Percentiles rank a stretch among this genome's conserved stretches.
These are phyloP conservation scores for Pipistrellus pygmaeus DNA, from an alignment of 2,797 vertebrate species.

Conservation along the genomic window DNA sequence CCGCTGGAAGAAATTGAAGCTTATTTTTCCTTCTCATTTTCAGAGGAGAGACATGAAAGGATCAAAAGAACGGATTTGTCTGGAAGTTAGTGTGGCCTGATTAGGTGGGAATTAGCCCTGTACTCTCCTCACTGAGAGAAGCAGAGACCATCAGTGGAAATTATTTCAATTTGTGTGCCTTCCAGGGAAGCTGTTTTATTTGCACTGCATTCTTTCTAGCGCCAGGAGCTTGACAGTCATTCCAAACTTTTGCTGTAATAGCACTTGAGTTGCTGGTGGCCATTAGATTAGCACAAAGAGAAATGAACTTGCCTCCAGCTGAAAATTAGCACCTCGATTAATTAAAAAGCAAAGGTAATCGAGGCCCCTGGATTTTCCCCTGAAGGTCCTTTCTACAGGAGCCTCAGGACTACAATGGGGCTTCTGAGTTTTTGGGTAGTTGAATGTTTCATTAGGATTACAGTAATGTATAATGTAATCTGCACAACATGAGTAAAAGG, in stretches of 20 bases:
- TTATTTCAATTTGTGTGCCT: conserved; percentile 76
- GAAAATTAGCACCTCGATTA: conserved; percentile 81
- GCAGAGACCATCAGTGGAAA: conserved; percentile 72
- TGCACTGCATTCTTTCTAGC: conserved; percentile 72
- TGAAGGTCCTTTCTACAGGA: neutral
- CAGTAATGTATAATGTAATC: conserved; percentile 56
- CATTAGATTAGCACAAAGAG: conserved; percentile 82
- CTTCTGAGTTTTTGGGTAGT: conserved; percentile 43
- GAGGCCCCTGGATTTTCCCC: conserved; percentile 60
- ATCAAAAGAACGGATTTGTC: conserved; percentile 65
- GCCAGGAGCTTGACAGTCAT: conserved; percentile 71
- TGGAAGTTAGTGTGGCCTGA: neutral
- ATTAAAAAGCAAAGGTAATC: conserved; percentile 79
- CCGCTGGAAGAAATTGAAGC: neutral
- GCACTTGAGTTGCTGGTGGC: conserved; percentile 74
- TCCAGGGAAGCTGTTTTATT: conserved; percentile 81
- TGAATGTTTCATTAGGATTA: conserved; percentile 52
- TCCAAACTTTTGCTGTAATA: conserved; percentile 72
- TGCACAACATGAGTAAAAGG: conserved; percentile 52
- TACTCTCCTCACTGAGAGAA: conserved; percentile 31
- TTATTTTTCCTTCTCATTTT: conserved; percentile 26
- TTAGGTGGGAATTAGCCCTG: conserved; percentile 34
- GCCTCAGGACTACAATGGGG: neutral
- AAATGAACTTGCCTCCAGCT: conserved; percentile 77
- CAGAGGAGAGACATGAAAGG: conserved; percentile 56